Base-by-base conservation (phyloP, 2,888 invertebrate genomes). In the Coenonympha glycerion region DNA sequence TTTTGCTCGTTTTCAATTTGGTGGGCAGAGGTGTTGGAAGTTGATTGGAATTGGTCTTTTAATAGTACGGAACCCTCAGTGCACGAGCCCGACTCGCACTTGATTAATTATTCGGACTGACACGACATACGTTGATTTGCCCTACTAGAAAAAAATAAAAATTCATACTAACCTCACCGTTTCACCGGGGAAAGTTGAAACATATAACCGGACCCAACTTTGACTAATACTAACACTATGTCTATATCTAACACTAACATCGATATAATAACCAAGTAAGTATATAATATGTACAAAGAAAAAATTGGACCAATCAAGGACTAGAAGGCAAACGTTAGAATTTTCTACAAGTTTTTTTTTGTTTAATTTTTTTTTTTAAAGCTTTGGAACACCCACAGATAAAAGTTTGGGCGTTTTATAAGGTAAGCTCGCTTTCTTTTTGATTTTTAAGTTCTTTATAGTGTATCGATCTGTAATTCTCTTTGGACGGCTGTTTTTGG, bases 291-390 rank as follows among this genome's bases (percentile, higher is more conserved):
- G 15, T 30, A 42, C 13, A 42, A 48, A 56, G 58, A 53, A 62
- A 65, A 61, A 61, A 71, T 85, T 85, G 85, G 85, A 85, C 85
- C 85, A 73, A 75, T 62, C 59, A 74, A 74, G 65, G 52, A 68
- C 78, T 73, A 71, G 68, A 85, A 85, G 85, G 84, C 85, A 84
- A 75, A 79, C 81, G 82, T 22, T 34, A 46, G 24, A 31, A 46
- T 36, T 16, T 21, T 75, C 65, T 67, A 60, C 60, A 60, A 55
- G 52, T 1, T 31, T 6, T 6, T 11, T 3, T 31, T 26, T 24
- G 24, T 69, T 71, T n/a, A n/a, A 1, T 13, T 6, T 6, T 11
- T 3, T 31, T 26, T 24, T 24, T 69, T 71, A 72, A 71, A 69
- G 68, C 70, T 71, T 63, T 28, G 41, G 34, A 33, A 39, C 28